Percentiles rank a stretch among this genome's conserved stretches.
Conservation (phyloP, 2,888 invertebrate genomes). For the Carcina quercana region DNA sequence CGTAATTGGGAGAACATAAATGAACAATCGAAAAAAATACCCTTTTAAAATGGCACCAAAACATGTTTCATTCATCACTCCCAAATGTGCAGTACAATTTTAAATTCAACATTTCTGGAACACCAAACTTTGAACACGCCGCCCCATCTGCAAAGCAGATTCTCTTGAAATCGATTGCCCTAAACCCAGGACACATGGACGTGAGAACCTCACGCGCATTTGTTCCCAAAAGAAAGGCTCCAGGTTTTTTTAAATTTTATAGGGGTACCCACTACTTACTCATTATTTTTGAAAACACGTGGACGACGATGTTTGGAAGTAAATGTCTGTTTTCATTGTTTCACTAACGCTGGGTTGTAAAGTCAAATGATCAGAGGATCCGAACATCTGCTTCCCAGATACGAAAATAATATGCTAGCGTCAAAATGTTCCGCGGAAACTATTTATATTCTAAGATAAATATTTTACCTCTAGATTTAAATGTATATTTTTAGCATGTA, state of each 20-base stretch:
- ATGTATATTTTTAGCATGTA: too few relatives aligned
- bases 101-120: conserved; percentile 48
- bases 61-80: too few relatives aligned
- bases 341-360: conserved; percentile 30
- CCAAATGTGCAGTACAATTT: background rate
- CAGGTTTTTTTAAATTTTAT: conserved; percentile 11
- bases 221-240: conserved; percentile 44
- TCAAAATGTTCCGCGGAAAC: too few relatives aligned
- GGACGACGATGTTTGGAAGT: conserved; percentile 16
- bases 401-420: too few relatives aligned
- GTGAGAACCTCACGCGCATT: conserved; percentile 53
- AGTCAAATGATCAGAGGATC: conserved; percentile 25
- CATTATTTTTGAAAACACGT: conserved; percentile 19
- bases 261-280: conserved; percentile 10
- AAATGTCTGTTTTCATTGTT: conserved; percentile 31
- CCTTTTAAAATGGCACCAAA: too few relatives aligned
- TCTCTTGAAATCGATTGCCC: conserved; percentile 45
- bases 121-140: conserved; percentile 43
- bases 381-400: conserved; percentile 28
- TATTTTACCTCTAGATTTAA: too few relatives aligned
- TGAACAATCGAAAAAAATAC: too few relatives aligned
- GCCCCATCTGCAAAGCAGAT: conserved; percentile 66
- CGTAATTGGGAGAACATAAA: too few relatives aligned
- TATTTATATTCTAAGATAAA: too few relatives aligned
- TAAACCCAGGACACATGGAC: conserved; percentile 64